Base-by-base conservation (phyloP, 1,140 invertebrate genomes). In the Drosophila ogumai region DNA sequence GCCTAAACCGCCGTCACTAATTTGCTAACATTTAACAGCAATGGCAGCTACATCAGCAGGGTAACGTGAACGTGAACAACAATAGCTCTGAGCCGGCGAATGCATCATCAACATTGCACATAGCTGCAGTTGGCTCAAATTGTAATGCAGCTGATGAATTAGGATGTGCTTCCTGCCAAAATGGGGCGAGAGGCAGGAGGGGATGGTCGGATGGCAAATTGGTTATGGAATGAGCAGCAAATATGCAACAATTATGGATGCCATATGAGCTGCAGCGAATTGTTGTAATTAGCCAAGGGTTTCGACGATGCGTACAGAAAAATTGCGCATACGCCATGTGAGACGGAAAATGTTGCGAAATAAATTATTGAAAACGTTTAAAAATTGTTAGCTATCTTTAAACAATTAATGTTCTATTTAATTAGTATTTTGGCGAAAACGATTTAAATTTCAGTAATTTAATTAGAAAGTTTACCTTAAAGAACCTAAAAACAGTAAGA, bases 21-120 rank as follows among this genome's bases (percentile, higher is more conserved):
- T 82, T 82, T 82, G 79, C 76, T 72, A 82, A 82, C 79, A 82
- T 82, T 82, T 82, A 82, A 82, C 79, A 82, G 74, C 57, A 82
- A 57, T 64, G 74, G 60, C 68, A 74, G 76, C 52, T 47, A 72
- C 74, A 76, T 54, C 54, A 50, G 36, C 56, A 40, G 38, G 34
- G 54, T 28, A 69, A 31, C 49, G 43, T n/a, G 28, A 63, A 52
- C 44, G 40, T 25, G 55, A 47, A 58, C 49, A 46, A 54, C 65
- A 71, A 65, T 72, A 60, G 50, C 36, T 36, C 19, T 15, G 55
- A 74, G 57, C 38, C 34, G 28, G 49, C 34, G 54, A 63, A 76
- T 76, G 74, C 73, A 76, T 77, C 73, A 76, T 71, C 65, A 52
- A 72, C 57, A 64, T 58, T 77, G 58, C 52, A 55, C 52, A 38